Conservation (phyloP, 2,113 vertebrate genomes). For the Trachemys scripta region DNA sequence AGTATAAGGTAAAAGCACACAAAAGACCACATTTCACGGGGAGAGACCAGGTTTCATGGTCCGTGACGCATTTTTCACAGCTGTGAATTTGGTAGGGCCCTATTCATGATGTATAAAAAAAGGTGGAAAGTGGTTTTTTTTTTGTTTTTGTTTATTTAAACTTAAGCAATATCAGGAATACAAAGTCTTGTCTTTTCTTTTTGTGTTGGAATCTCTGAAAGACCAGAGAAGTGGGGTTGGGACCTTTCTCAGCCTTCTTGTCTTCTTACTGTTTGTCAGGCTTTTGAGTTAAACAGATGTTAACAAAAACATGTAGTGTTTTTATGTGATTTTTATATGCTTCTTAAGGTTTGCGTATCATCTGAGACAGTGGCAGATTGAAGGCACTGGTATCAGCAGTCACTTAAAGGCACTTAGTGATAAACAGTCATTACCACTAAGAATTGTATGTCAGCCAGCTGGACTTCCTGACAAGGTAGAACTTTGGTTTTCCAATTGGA, state of each 20-base stretch:
- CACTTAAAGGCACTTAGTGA: conserved; percentile 98
- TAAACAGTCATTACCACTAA: conserved; percentile 95
- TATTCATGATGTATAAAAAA: background rate
- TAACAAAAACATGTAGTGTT: background rate
- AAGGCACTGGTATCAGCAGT: conserved; percentile 98
- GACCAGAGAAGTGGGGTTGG: background rate
- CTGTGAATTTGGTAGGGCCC: too few relatives aligned
- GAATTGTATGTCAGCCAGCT: conserved; percentile 98
- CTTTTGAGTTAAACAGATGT: background rate
- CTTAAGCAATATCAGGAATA: background rate
- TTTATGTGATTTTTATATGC: conserved; percentile 21
- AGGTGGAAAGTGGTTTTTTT: background rate
- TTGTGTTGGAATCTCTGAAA: background rate
- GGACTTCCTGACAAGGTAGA: conserved; percentile 96
- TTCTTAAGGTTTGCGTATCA: conserved; percentile 95
- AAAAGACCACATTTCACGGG: too few relatives aligned
- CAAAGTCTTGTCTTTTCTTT: background rate
- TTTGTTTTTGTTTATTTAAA: background rate
- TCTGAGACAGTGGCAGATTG: conserved; percentile 98
- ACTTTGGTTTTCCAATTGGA: background rate
- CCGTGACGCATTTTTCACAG: too few relatives aligned
- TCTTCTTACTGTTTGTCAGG: background rate
- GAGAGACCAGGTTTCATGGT: too few relatives aligned
- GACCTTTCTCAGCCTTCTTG: background rate
- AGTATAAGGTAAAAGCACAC: too few relatives aligned